Base-by-base conservation (phyloP, 2,888 invertebrate species). In the Teleiodes luculella region DNA sequence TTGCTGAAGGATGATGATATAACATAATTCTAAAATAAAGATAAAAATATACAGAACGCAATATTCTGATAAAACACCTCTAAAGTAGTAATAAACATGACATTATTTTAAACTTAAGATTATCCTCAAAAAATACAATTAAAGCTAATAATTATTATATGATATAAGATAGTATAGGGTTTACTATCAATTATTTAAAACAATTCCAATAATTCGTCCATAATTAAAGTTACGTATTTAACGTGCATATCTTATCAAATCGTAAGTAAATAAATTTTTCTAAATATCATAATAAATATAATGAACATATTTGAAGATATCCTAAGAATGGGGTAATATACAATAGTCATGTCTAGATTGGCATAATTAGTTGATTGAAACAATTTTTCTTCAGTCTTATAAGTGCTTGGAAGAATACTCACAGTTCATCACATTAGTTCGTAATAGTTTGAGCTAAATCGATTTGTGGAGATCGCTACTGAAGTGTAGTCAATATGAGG, bases 341-440 rank as follows among this genome's bases (percentile, higher is more conserved):
- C 56, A 55, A 61, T 59, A 16, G 10, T 18, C 18, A 11, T 18
- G 18, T 20, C 39, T 18, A 41, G 60, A 67, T 60, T 56, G 64
- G 62, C 63, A 54, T 58, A 61, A 43, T 13, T 24, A 62, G 53
- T 55, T 58, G 53, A 59, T 57, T 59, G 57, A 54, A 54, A 59
- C 61, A 57, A 65, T 63, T 67, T 64, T 61, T 65, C 66, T 70
- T 80, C 80, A 80, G 79, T 80, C 80, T 79, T 78, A 71, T 74
- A 56, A 70, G 69, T 68, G 66, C 62, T 70, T 67, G 72, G 68
- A 72, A 72, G 60, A 58, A 58, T 61, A 61, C 56, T 58, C 54
- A 37, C 46, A 47, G 28, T 67, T 65, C 61, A 68, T 68, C 57
- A 63, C 58, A 63, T 37, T 81, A 80, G 76, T 78, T 78, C 80